Base-by-base conservation (phyloP, 1,140 invertebrate species). In the Drosophila saltans region DNA sequence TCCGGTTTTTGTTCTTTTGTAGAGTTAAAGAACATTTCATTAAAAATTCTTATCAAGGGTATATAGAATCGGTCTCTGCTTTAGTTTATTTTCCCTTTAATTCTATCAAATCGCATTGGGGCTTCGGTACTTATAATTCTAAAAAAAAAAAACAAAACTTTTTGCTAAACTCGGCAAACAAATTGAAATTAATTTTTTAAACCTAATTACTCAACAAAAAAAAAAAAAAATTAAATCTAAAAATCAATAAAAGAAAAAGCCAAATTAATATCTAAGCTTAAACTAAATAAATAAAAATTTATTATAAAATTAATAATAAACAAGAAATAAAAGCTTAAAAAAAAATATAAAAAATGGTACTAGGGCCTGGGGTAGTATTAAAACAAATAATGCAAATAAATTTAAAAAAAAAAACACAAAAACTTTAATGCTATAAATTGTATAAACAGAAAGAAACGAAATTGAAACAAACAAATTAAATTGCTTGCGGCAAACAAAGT, bases 281-380 rank as follows among this genome's bases (percentile, higher is more conserved):
- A 58, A 75, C 80, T 72, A 72, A 65, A 72, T 58, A 43, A 67
- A 52, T 5, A 43, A 59, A 60, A 67, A n/a, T n/a, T n/a, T n/a
- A n/a, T n/a, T 40, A 52, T 26, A 26, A 52, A 26, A 40, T 52
- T 52, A 73, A 39, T 48, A 67, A 62, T 59, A 6, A 52, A 69
- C 26, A 43, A 68, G 57, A 57, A 70, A 2, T 68, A 65, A 57
- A 65, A 43, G n/a, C 41, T n/a, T n/a, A 65, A 41, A 66, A 56
- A 7, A 30, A 58, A 59, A 66, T 40, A 71, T 67, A 76, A 36
- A 71, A 69, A 76, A 55, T 88, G 83, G 82, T 82, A 86, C 82
- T 88, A 88, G 82, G 82, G 82, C 72, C 69, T 88, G 82, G 82
- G 82, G 82, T 86, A 86, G 82, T 33, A 86, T 72, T 82, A 86